Conservation (phyloP, 2,888 invertebrate species). For the Isoperla grammatica region DNA sequence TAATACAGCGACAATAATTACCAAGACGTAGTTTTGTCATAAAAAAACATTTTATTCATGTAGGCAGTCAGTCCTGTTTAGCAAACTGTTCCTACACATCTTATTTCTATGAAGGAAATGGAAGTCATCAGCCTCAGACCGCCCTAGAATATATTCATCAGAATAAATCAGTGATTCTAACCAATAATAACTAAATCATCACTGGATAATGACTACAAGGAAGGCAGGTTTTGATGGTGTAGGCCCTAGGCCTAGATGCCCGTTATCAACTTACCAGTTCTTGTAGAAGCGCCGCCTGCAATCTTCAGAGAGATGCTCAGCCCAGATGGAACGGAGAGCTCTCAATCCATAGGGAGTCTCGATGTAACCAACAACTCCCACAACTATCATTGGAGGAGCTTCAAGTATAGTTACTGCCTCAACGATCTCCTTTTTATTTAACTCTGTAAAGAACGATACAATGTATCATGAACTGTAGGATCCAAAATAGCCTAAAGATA, state of each 20-base stretch:
- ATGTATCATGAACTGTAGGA: too few relatives aligned
- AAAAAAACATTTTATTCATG: too few relatives aligned
- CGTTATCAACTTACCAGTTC: constrained; percentile 98
- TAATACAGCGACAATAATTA: too few relatives aligned
- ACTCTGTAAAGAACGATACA: constrained; percentile 56
- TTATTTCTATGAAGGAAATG: neutral
- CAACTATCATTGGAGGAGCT: constrained; percentile 96
- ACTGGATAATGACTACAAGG: constrained; percentile 3
- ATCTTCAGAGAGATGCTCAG: constrained; percentile 98
- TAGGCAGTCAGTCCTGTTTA: too few relatives aligned
- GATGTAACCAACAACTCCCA: constrained; percentile 97
- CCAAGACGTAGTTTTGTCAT: too few relatives aligned
- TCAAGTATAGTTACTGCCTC: constrained; percentile 98
- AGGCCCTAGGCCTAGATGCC: too few relatives aligned
- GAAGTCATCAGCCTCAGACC: constrained; percentile 5
- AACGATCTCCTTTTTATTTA: constrained; percentile 99
- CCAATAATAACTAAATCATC: constrained; percentile 5
- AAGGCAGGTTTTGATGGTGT: too few relatives aligned
- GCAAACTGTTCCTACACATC: neutral
- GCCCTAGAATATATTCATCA: constrained; percentile 6
- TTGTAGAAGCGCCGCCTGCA: constrained; percentile 99
- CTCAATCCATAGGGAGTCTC: constrained; percentile 97
- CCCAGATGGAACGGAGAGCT: constrained; percentile 94
- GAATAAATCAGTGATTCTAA: neutral
- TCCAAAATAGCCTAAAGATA: too few relatives aligned